Base-by-base conservation (phyloP, 1,140 invertebrate species). In the Drosophila asahinai region DNA sequence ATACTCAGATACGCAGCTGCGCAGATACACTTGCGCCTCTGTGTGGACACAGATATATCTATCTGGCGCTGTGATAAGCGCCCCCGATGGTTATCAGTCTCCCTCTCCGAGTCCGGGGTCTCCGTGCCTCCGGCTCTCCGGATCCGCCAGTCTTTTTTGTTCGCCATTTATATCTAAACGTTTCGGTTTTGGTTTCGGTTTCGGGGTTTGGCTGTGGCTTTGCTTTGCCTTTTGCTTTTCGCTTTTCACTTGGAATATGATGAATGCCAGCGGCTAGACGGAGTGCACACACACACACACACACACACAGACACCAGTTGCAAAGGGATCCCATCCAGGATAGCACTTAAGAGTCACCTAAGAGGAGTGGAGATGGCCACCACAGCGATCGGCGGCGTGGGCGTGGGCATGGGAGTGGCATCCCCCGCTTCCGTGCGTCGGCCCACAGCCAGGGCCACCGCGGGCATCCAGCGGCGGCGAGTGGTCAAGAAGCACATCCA, bases 401-500 rank as follows among this genome's bases (percentile, higher is more conserved):
- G 67, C 22, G 51, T 66, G 15, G 49, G 45, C 17, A 22, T 57
- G 40, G 58, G 58, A 3, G 70, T 61, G 22, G 48, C 72, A 12
- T 48, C 36, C 36, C 15, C 54, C 12, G 19, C 68, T 58, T 43
- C 80, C 5, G 75, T 90, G 9, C 83, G 86, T 9, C 71, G 86
- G 2, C 55, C 78, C 48, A 78, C 77, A 15, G 80, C 87, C 51
- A 68, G 87, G 3, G 87, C 91, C 59, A 92, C 91, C 19, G 91
- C 91, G 36, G 91, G 92, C 15, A 83, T 93, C 22, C 91, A 92
- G 30, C 61, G 92, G 17, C 87, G 89, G 36, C 84, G 92, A 6
- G 90, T 93, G 57, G 83, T 93, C 59, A 93, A 93, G 70, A 93
- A 93, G 76, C 92, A 93, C 64, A 92, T 93, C 55, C 92, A 93